Evolutionary conservation across 23 tunicate species (phyloP).

Genomic region (Corella eumyota): DNA sequence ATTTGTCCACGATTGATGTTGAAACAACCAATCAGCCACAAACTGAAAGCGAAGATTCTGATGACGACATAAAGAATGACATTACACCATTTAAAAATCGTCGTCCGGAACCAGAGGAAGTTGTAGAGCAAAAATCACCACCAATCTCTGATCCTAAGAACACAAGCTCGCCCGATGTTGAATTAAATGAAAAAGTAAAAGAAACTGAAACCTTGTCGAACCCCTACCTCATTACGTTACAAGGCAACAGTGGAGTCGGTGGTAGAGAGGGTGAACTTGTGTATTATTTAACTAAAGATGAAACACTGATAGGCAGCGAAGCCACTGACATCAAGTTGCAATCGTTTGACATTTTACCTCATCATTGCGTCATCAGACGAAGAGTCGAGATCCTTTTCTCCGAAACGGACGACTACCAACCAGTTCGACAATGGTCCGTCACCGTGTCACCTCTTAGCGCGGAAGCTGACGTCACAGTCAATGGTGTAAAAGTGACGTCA

Average conservation of each 20-base stretch:
- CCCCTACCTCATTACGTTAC: slow-evolving; percentile 65
- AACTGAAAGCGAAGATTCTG: slow-evolving; percentile 35
- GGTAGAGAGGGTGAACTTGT: slow-evolving; percentile 9
- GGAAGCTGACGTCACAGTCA: slow-evolving; percentile 44
- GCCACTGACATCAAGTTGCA: slow-evolving; percentile 17
- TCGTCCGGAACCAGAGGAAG: not conserved
- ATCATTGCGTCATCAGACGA: slow-evolving; percentile 79
- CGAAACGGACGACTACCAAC: slow-evolving; percentile 9
- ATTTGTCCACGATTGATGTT: slow-evolving; percentile 3
- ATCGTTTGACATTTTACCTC: slow-evolving; percentile 34
- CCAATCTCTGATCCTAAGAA: too few species aligned
- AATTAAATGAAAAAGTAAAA: not conserved
- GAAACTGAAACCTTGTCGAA: slow-evolving; percentile 15
- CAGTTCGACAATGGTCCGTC: slow-evolving; percentile 53
- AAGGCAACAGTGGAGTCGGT: slow-evolving; percentile 33
- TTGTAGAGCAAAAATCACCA: not conserved
- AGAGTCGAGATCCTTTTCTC: slow-evolving; percentile 17
- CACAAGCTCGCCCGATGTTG: slow-evolving; percentile 1
- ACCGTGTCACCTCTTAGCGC: slow-evolving; percentile 33
- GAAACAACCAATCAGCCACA: slow-evolving; percentile 17
- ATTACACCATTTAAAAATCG: not conserved
- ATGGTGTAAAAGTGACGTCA: slow-evolving; percentile 21
- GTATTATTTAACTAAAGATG: slow-evolving; percentile 15
- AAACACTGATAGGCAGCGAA: slow-evolving; percentile 39
- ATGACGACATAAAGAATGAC: slow-evolving; percentile 1